Conservation (phyloP, 2,113 vertebrate species). For the Phalacrocorax carbo region DNA sequence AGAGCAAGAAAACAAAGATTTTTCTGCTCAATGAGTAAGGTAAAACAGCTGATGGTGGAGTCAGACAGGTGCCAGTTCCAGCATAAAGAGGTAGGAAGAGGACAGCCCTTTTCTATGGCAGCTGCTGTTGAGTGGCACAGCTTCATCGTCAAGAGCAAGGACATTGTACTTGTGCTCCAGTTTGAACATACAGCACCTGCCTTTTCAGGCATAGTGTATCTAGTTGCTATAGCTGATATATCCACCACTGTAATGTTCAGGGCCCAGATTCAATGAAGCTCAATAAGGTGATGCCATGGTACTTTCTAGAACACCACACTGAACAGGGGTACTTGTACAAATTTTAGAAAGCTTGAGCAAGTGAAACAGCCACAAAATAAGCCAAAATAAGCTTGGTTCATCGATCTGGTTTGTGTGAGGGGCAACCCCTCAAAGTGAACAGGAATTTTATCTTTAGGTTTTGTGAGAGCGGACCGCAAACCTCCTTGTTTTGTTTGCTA, state of each 20-base stretch:
- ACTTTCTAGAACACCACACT: not conserved
- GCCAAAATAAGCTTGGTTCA: not conserved
- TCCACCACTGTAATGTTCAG: not conserved
- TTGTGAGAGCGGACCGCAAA: not conserved
- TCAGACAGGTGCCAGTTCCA: not conserved
- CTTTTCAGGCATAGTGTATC: not conserved
- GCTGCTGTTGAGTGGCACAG: not conserved
- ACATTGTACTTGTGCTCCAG: not conserved
- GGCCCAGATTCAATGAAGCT: not conserved
- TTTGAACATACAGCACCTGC: not conserved
- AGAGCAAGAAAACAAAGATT: not conserved
- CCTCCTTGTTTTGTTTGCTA: not conserved
- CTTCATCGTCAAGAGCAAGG: not conserved
- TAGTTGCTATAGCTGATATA: not conserved
- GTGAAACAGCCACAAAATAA: not conserved
- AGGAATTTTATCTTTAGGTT: not conserved
- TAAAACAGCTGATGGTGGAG: not conserved
- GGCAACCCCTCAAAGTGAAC: not conserved
- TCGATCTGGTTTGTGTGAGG: not conserved
- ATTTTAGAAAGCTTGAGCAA: not conserved
- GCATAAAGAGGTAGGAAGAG: not conserved
- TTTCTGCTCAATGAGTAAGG: not conserved
- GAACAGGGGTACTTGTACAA: not conserved
- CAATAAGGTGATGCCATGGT: not conserved
- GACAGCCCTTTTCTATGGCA: not conserved